phyloP scores from a whole-genome alignment of 2,888 invertebrate genomes.

The Coenonympha glycerion region DNA sequence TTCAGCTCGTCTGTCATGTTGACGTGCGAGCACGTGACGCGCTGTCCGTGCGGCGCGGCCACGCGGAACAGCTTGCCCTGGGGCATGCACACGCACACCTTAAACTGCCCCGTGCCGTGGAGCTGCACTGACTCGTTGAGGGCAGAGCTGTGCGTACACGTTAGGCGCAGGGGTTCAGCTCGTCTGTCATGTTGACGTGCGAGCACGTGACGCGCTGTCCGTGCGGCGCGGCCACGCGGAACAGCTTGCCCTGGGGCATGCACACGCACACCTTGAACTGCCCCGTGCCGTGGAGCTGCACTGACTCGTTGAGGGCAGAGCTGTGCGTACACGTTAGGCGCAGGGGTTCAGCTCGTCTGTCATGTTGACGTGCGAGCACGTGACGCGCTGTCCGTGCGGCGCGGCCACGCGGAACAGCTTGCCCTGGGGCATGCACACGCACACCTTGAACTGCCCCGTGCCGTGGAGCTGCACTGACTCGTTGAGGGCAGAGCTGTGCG shows the following conservation, averaged over 20 bases:
- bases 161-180: conserved; percentile 79
- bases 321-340: no score
- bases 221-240: conserved; percentile 82
- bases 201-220: conserved; percentile 78
- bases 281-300: conserved; percentile 45
- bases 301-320: conserved; percentile 58
- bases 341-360: conserved; percentile 80
- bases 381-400: conserved; percentile 74
- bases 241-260: conserved; percentile 91
- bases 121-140: conserved; percentile 41
- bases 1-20: no score
- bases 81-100: conserved; percentile 94
- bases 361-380: conserved; percentile 79
- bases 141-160: no score
- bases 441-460: conserved; percentile 86
- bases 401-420: conserved; percentile 87
- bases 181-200: conserved; percentile 76
- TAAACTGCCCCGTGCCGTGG: conserved; percentile 36
- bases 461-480: conserved; percentile 42
- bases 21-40: conserved; percentile 78
- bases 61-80: conserved; percentile 89
- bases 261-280: conserved; percentile 94
- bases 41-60: no score
- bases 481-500: conserved; percentile 70
- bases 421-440: conserved; percentile 93